Percentiles rank a stretch among this genome's conserved stretches.
phyloP scores from a whole-genome alignment of 2,888 invertebrate genomes.

The Anaspis maculata region DNA sequence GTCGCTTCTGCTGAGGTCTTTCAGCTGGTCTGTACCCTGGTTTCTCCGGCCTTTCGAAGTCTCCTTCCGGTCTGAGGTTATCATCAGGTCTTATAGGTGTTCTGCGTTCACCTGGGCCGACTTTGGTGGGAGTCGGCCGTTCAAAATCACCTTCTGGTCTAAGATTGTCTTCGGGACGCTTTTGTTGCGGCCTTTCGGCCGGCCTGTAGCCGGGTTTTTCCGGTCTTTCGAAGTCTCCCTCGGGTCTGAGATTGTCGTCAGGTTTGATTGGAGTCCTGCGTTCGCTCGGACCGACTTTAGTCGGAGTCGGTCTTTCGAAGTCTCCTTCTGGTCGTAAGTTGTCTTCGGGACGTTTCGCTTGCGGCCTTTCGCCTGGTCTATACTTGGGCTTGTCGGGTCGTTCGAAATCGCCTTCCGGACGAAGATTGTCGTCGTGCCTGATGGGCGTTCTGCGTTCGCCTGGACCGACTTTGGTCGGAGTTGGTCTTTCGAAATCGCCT shows the following conservation, averaged over 20 bases:
- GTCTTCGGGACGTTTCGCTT: constrained; percentile 41
- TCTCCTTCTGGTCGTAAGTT: constrained; percentile 46
- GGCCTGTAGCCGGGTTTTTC: constrained; percentile 32
- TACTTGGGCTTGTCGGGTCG: constrained; percentile 37
- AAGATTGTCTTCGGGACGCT: constrained; percentile 27
- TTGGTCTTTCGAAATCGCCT: constrained; percentile 43
- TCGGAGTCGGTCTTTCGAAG: constrained; percentile 39
- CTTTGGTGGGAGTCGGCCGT: constrained; percentile 41
- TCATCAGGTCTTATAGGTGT: constrained; percentile 39
- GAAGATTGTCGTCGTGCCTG: constrained; percentile 43
- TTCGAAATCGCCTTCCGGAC: constrained; percentile 45
- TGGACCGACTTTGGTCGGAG: constrained; percentile 41
- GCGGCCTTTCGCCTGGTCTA: constrained; percentile 40
- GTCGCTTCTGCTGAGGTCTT: constrained; percentile 34
- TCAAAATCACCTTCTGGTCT: constrained; percentile 43
- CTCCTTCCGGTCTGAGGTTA: constrained; percentile 39
- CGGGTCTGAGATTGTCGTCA: constrained; percentile 42
- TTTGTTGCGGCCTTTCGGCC: constrained; percentile 34
- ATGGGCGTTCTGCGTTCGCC: constrained; percentile 44
- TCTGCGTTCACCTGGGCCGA: constrained; percentile 42
- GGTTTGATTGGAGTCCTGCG: constrained; percentile 40
- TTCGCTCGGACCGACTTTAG: constrained; percentile 35
- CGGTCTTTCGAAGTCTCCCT: constrained; percentile 43
- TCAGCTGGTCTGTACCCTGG: constrained; percentile 34
- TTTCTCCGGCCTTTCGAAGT: constrained; percentile 31